A percentile compares a stretch with the other conserved stretches of the same genome.
Conservation (phyloP, 1,140 invertebrate genomes). For the Calliphora vicina region DNA sequence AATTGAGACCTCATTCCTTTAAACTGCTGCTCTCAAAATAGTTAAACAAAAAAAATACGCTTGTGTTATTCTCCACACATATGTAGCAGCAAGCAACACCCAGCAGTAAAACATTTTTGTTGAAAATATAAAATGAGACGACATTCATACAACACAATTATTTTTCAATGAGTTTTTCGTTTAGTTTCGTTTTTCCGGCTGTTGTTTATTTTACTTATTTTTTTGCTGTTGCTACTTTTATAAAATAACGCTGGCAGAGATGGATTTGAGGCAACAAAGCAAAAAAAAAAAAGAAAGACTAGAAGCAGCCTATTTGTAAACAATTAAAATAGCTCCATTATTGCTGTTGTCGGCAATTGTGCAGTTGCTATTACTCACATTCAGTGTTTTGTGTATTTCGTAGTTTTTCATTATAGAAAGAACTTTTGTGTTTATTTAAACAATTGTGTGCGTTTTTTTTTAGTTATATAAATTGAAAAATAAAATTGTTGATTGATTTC, state of each 20-base stretch:
- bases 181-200: neutral
- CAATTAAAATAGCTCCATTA: conserved; percentile 15
- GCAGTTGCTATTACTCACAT: neutral
- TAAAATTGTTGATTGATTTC: conserved; percentile 23
- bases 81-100: neutral
- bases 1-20: neutral
- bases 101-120: neutral
- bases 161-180: neutral
- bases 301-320: conserved; percentile 23
- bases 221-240: no score
- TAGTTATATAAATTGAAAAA: neutral
- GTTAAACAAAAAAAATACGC: neutral
- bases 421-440: no score
- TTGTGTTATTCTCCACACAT: neutral
- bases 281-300: neutral
- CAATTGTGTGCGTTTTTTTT: neutral
- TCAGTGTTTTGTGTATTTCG: no score
- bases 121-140: neutral
- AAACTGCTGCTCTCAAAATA: neutral
- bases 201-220: neutral
- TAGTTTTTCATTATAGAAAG: neutral
- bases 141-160: neutral
- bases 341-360: neutral
- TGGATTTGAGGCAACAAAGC: no score
- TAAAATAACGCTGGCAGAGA: no score